Base-by-base conservation (phyloP, 1,140 invertebrate species). In the Lethrus apterus region DNA sequence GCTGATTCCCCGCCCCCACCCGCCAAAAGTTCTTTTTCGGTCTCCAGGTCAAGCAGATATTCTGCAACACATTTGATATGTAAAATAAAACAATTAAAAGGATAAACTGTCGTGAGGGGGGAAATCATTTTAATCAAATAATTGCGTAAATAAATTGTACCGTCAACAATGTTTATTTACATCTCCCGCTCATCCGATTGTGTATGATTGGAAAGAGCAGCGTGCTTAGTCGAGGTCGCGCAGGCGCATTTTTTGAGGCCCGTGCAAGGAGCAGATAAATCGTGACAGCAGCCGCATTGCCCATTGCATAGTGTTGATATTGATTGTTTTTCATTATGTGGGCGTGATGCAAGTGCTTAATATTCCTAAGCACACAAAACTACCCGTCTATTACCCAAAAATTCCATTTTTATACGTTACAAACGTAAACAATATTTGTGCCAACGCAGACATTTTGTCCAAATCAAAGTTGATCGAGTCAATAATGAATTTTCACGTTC, bases 41-140 rank as follows among this genome's bases (percentile, higher is more conserved):
- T 42, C 51, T 63, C 63, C 63, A 65, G 63, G 50, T 62, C 60
- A 63, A 34, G 21, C 18, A 41, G 23, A 47, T 49, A 33, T 44
- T n/a, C 35, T 46, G 18, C 17, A 48, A 29, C 24, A 29, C n/a
- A 7, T 7, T 29, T 29, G n/a, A 29, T 8, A 29, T 11, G 5
- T 15, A n/a, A n/a, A n/a, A n/a, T n/a, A n/a, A n/a, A n/a, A n/a
- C n/a, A n/a, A n/a, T n/a, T n/a, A n/a, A n/a, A n/a, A n/a, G n/a
- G n/a, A n/a, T n/a, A n/a, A n/a, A n/a, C n/a, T n/a, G n/a, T n/a
- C n/a, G n/a, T n/a, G n/a, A n/a, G n/a, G n/a, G n/a, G n/a, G n/a
- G n/a, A n/a, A n/a, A n/a, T n/a, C n/a, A n/a, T n/a, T n/a, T n/a
- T n/a, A n/a, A n/a, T n/a, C n/a, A n/a, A n/a, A n/a, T n/a, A n/a